A percentile compares a stretch with the other conserved stretches of the same genome.
These are phyloP conservation scores for Steatocranus sp. DNA, from an alignment of 2,797 vertebrate species.

Conservation along the genomic window DNA sequence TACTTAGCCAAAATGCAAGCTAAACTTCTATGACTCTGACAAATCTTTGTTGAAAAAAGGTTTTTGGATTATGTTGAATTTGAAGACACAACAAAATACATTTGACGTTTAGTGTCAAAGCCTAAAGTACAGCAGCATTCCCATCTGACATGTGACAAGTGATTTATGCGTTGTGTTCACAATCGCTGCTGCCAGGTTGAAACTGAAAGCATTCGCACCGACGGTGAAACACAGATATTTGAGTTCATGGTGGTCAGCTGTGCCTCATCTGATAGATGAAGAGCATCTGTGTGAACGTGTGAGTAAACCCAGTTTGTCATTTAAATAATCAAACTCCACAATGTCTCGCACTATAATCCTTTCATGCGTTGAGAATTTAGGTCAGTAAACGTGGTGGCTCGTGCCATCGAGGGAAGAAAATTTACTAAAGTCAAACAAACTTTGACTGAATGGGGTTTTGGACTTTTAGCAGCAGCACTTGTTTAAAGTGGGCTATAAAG, in stretches of 20 bases:
- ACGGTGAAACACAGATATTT: not conserved
- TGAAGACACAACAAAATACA: not conserved
- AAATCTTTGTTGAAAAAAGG: not conserved
- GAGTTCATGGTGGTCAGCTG: accelerated
- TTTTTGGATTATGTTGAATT: not conserved
- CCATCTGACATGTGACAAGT: not conserved
- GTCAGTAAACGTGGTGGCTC: not conserved
- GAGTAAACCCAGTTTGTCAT: not conserved
- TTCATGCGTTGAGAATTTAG: not conserved
- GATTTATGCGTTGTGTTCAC: not conserved
- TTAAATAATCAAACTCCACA: not conserved
- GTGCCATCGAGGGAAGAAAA: accelerated
- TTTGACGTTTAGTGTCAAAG: not conserved
- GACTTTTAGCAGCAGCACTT: not conserved
- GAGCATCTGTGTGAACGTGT: not conserved
- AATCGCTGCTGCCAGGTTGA: not conserved
- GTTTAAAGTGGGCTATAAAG: not conserved
- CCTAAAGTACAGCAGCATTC: not conserved
- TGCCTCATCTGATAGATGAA: not conserved
- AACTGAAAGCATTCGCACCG: not conserved
- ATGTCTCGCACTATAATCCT: not conserved
- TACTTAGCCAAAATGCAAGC: not conserved
- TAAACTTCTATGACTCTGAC: not conserved
- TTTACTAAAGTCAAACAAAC: not conserved
- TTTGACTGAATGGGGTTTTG: not conserved